Percentiles rank a stretch among this genome's conserved stretches.
Conservation (phyloP, 2,888 invertebrate species). For the Micoletzkya japonica region DNA sequence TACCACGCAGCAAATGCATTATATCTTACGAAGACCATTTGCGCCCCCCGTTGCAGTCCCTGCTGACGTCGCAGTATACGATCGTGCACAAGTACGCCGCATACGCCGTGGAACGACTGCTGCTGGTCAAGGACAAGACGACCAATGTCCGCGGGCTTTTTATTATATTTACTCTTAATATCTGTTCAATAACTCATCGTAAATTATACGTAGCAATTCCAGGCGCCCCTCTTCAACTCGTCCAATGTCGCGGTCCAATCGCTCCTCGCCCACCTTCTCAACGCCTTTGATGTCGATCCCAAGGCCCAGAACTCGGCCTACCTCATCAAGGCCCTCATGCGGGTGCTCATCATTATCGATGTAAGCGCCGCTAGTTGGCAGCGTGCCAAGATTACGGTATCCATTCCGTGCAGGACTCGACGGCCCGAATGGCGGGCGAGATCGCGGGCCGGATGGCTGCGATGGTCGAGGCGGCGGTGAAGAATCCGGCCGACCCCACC, state of each 20-base stretch:
- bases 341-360: conserved; percentile 53
- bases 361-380: conserved; percentile 32
- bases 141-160: not conserved
- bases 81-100: conserved; percentile 96
- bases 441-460: conserved; percentile 47
- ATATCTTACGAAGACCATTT: too few relatives aligned
- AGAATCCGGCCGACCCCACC: conserved; percentile 82
- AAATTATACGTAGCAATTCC: conserved; percentile 1
- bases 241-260: conserved; percentile 75
- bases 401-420: conserved; percentile 35
- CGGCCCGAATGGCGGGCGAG: conserved; percentile 44
- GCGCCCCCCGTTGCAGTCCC: conserved; percentile 74
- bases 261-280: conserved; percentile 79
- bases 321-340: conserved; percentile 82
- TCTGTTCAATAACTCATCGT: not conserved
- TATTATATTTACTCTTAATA: not conserved
- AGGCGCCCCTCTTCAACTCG: conserved; percentile 67
- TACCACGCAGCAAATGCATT: too few relatives aligned
- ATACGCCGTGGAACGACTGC: conserved; percentile 83
- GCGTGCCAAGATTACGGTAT: not conserved
- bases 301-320: conserved; percentile 89
- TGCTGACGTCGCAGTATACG: conserved; percentile 77
- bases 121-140: conserved; percentile 68
- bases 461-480: conserved; percentile 47
- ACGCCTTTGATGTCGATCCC: conserved; percentile 72